Evolutionary conservation across 2,797 vertebrate genomes (phyloP), one percentile per base, ranked within the genome.

Genomic region (Coilia nasus): DNA sequence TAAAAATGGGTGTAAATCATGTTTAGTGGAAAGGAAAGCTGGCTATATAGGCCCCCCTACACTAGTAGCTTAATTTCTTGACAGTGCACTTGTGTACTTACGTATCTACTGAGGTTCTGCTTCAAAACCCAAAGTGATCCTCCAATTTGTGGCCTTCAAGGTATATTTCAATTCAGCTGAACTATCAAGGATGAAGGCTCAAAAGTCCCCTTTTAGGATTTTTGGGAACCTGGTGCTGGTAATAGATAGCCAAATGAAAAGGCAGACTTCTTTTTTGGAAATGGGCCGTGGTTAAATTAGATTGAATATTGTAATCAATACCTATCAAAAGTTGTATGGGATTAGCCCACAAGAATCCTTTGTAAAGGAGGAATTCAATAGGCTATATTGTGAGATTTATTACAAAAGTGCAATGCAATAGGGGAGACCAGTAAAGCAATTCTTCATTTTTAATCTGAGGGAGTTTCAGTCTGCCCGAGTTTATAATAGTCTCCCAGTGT

Each of bases 231-330:
- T 71, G 25, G 25, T 25, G 31, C 2, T 71, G 64, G 25, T 31
- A 31, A 5, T 41, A 71, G 64, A 31, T 28, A 17, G 64, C 28
- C 28, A 71, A 28, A 71, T 71, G 28, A 71, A 71, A 71, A 71
- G 28, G 64, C 64, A 15, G 64, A 17, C 64, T 71, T 71, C 28
- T 59, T 21, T n/a, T 5, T 21, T 59, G 57, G 21, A 21, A 14
- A 6, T 71, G 25, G 64, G 11, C 64, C 64, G 12, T 35, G 28
- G 25, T 71, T 71, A 71, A 71, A 71, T 71, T 31, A 31, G 64
- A 71, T 31, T 71, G 64, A 71, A 71, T 35, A 71, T 31, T 71
- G 64, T 71, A 31, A 71, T 71, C 64, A 71, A 71, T 71, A 71
- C 64, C 64, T 31, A 35, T 71, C 64, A 71, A 28, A 28, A 31